A percentile compares a stretch with the other conserved stretches of the same genome.
Conservation (phyloP, 2,113 vertebrate species). For the Mus pahari region DNA sequence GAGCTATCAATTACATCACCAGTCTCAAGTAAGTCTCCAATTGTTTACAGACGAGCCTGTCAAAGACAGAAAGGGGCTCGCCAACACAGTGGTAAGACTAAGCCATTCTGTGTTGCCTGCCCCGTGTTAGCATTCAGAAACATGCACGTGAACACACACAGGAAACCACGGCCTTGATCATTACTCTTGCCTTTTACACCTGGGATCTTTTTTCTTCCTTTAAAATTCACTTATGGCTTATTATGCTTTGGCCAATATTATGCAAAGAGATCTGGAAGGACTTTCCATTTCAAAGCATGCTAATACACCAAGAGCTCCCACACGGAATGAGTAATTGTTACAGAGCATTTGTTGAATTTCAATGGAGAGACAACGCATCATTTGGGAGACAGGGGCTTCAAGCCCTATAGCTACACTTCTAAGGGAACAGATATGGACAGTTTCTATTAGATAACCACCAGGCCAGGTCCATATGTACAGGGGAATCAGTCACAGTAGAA, state of each 20-base stretch:
- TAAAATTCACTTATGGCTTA: constrained; percentile 66
- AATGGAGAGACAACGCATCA: constrained; percentile 52
- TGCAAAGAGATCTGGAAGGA: constrained; percentile 64
- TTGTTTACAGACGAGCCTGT: constrained; percentile 22
- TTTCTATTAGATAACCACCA: not conserved
- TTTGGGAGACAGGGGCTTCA: constrained; percentile 45
- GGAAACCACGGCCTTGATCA: constrained; percentile 39
- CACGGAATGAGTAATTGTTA: constrained; percentile 63
- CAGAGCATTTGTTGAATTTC: constrained; percentile 63
- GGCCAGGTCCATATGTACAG: not conserved
- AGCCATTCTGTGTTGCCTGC: not conserved
- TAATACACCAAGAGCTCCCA: constrained; percentile 66
- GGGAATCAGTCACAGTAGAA: constrained; percentile 13
- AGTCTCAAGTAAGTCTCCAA: constrained; percentile 7
- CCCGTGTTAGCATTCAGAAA: constrained; percentile 12
- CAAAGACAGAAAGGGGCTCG: constrained; percentile 6
- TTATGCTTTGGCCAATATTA: constrained; percentile 69
- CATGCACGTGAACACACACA: not conserved
- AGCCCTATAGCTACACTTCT: constrained; percentile 15
- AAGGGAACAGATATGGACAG: constrained; percentile 24
- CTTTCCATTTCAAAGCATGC: constrained; percentile 70
- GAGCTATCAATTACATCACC: constrained; percentile 31
- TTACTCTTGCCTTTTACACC: constrained; percentile 56
- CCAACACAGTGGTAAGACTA: not conserved
- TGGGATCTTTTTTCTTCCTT: constrained; percentile 47